Evolutionary conservation across 2,797 vertebrate species (phyloP).

Genomic region (Delichon dasypus): DNA sequence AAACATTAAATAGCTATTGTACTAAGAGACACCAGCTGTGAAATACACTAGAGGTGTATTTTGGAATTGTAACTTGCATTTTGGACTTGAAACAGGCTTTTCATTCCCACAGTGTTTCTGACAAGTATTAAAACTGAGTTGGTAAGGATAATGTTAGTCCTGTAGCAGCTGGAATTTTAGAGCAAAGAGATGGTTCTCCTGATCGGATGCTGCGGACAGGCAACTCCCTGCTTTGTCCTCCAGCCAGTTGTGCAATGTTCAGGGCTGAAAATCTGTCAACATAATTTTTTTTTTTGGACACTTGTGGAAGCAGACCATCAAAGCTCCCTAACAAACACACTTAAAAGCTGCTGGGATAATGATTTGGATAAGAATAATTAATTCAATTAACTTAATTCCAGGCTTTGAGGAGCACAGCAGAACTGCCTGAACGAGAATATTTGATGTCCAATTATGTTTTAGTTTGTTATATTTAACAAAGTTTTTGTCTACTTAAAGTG

Average conservation of each 20-base stretch:
- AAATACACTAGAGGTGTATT: not conserved
- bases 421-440: not conserved
- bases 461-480: not conserved
- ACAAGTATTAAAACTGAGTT: not conserved
- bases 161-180: not conserved
- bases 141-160: not conserved
- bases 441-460: not conserved
- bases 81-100: not conserved
- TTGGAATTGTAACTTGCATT: not conserved
- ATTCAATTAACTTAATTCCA: not conserved
- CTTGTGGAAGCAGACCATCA: not conserved
- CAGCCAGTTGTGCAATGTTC: not conserved
- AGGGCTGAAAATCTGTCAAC: not conserved
- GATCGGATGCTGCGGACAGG: not conserved
- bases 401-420: not conserved
- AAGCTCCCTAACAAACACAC: not conserved
- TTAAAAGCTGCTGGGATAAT: not conserved
- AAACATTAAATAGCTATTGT: not conserved
- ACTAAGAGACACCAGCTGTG: not conserved
- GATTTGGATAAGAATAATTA: not conserved
- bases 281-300: not conserved
- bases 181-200: not conserved
- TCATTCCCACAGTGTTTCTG: not conserved
- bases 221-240: conserved; percentile 13
- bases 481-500: not conserved